phyloP scores from a whole-genome alignment of 2,113 vertebrate species.

The Dicentrarchus labrax region DNA sequence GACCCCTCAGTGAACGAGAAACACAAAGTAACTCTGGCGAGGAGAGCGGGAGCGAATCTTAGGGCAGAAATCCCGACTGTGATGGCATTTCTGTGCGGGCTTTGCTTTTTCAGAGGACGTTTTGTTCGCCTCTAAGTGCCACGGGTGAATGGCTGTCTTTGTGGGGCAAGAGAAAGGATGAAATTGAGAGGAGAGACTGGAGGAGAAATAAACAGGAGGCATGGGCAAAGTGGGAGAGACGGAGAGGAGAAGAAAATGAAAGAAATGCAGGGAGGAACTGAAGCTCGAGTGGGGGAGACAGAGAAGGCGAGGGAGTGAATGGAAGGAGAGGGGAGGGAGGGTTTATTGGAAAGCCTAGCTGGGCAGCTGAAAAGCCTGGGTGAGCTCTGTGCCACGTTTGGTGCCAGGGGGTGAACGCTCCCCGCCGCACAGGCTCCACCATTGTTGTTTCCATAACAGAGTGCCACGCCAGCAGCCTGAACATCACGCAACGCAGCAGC shows the following conservation, averaged over 20 bases:
- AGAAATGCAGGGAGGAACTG: conserved; percentile 28
- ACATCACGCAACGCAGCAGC: conserved; percentile 35
- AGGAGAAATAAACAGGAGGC: conserved; percentile 42
- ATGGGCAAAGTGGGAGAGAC: conserved; percentile 20
- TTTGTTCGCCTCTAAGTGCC: conserved; percentile 64
- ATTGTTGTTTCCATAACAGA: conserved; percentile 79
- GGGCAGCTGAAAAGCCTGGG: conserved; percentile 62
- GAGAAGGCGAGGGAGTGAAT: conserved; percentile 29
- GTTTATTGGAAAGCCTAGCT: conserved; percentile 30
- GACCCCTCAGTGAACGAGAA: conserved; percentile 63
- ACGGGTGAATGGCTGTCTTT: conserved; percentile 73
- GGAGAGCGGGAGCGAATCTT: conserved; percentile 38
- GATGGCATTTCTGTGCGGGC: conserved; percentile 59
- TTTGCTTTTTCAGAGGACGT: conserved; percentile 60
- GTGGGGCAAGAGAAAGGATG: conserved; percentile 68
- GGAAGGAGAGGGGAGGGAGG: conserved; percentile 6
- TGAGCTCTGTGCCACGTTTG: conserved; percentile 57
- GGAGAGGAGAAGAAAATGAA: not conserved
- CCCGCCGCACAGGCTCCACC: conserved; percentile 69
- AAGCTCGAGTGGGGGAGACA: conserved; percentile 30
- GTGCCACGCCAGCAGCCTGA: conserved; percentile 56
- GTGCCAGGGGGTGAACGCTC: conserved; percentile 76
- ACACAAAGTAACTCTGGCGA: conserved; percentile 46
- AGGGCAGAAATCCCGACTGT: conserved; percentile 61
- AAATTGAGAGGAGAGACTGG: conserved; percentile 62